Evolutionary conservation across 2,888 invertebrate species (phyloP).

Genomic region (Lycocerus yunnanus): DNA sequence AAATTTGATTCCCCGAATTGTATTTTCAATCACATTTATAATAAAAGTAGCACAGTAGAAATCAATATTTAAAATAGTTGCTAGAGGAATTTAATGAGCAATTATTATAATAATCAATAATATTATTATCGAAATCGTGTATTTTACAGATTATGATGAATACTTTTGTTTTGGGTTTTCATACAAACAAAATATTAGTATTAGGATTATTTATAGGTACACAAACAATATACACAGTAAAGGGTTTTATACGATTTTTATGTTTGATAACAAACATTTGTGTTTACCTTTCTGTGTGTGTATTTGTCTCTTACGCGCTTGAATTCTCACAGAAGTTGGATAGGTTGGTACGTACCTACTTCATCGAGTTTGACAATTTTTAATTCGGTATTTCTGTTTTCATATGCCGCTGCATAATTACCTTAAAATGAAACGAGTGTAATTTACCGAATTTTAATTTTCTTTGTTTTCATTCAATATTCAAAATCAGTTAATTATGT

Average conservation of each 20-base stretch:
- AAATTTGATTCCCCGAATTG: background rate
- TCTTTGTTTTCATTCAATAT: background rate
- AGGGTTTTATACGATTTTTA: slow-evolving; percentile 13
- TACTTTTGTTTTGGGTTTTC: slow-evolving; percentile 6
- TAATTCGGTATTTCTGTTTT: background rate
- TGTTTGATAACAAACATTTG: slow-evolving; percentile 19
- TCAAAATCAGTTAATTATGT: background rate
- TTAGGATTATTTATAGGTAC: slow-evolving; percentile 11
- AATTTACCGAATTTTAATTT: background rate
- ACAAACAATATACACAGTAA: slow-evolving; percentile 7
- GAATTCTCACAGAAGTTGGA: background rate
- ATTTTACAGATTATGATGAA: background rate
- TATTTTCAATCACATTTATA: background rate
- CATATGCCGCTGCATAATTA: background rate
- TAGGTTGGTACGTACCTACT: background rate
- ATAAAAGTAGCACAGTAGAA: background rate
- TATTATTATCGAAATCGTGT: background rate
- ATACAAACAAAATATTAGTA: slow-evolving; percentile 14
- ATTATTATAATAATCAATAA: background rate
- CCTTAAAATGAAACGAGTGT: background rate
- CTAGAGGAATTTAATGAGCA: background rate
- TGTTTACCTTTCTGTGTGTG: slow-evolving; percentile 10
- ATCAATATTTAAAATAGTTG: background rate
- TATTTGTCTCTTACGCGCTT: slow-evolving; percentile 14
- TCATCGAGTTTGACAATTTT: background rate